Percentiles rank a stretch among this genome's conserved stretches.
Conservation (phyloP, 2,113 vertebrate genomes). For the Callorhinus ursinus region DNA sequence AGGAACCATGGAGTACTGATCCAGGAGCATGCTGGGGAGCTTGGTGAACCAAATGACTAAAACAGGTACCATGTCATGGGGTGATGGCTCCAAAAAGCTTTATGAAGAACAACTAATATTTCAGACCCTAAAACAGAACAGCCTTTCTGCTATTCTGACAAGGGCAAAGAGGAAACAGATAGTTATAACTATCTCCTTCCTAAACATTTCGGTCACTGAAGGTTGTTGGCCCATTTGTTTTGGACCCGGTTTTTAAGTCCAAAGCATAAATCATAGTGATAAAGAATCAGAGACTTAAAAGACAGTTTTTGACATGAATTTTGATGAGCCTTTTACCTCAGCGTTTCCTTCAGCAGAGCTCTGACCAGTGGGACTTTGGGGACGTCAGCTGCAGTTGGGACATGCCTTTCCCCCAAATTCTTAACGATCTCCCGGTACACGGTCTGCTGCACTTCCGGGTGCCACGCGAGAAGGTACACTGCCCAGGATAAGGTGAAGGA, state of each 20-base stretch:
- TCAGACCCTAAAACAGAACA: background rate
- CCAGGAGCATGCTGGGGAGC: background rate
- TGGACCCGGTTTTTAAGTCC: background rate
- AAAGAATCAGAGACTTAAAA: background rate
- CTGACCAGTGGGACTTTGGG: constrained; percentile 90
- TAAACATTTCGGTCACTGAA: background rate
- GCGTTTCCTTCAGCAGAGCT: constrained; percentile 94
- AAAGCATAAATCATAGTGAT: background rate
- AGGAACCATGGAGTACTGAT: background rate
- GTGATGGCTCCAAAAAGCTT: background rate
- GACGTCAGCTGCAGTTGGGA: constrained; percentile 89
- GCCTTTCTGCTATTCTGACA: background rate
- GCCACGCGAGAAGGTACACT: constrained; percentile 90
- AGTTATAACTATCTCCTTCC: background rate
- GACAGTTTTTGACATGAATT: background rate
- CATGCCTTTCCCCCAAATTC: constrained; percentile 85
- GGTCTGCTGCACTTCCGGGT: constrained; percentile 89
- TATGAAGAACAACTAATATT: background rate
- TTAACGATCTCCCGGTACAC: constrained; percentile 88
- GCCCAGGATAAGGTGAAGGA: constrained; percentile 95
- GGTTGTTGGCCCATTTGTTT: background rate
- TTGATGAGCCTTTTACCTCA: constrained; percentile 87
- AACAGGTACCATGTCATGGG: background rate
- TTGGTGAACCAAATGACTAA: too few relatives aligned
- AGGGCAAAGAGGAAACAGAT: background rate